Evolutionary conservation across 2,113 vertebrate genomes (phyloP), one percentile per base, ranked within the genome.

Genomic region (Eulemur rufifrons): DNA sequence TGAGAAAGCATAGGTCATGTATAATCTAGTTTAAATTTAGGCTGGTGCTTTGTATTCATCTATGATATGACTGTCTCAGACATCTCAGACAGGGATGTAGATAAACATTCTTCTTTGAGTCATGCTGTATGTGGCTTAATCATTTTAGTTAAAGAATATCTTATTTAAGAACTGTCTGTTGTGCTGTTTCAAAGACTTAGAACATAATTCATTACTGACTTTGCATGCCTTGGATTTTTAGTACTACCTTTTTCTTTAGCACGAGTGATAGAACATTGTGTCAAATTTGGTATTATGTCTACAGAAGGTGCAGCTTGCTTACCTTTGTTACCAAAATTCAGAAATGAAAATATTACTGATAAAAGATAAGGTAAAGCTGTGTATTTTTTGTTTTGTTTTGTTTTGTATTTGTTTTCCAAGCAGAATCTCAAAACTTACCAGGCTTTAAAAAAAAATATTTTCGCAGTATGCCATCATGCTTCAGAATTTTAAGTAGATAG

Each of bases 21-120:
- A 32, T 83, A 93, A 83, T 77, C 37, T 14, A 77, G 47, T 93
- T 95, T 93, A 95, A 95, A 91, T 95, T 89, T 94, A 87, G 69
- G n/a, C 45, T 86, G 8, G 12, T 95, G 37, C 29, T 96, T 92
- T 96, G 8, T 86, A 68, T 74, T 95, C 29, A 32, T 84, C 47
- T 95, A 11, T 85, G 50, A 54, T 90, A 78, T 59, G 42, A 68
- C 56, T 84, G 27, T 89, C 52, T 95, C 9, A 61, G 81, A n/a
- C 27, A 90, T 89, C 52, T 95, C 9, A 61, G 81, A n/a, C 27
- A 90, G 6, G 4, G 71, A 83, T 86, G 8, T 73, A 86, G 39
- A 82, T 83, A 92, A 92, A 83, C 11, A 50, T 39, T 52, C 86
- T 59, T 81, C 74, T 84, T 91, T 88, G 5, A 93, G 12, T 84